These are phyloP conservation scores for human DNA, from an alignment of 2,113 vertebrate species.

Conservation along the genomic window GRCh38 chr14:92019501-92020000, in stretches of 20 bases:
- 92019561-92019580: slow-evolving; percentile 21
- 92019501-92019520: neutral
- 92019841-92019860: neutral
- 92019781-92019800: neutral
- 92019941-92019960: neutral
- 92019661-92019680: neutral
- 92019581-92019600: neutral
- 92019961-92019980: neutral
- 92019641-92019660: neutral
- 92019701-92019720: neutral
- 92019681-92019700: neutral
- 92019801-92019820: neutral
- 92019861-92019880: neutral
- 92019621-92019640: neutral
- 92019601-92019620: neutral
- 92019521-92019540: slow-evolving; percentile 23
- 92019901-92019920: neutral
- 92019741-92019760: neutral
- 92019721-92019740: neutral
- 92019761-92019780: neutral
- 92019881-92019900: neutral
- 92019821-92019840: neutral
- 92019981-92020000: no score
- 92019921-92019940: neutral
- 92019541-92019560: neutral